These are phyloP conservation scores for Hyalella azteca DNA, from an alignment of 2,888 invertebrate genomes.

Conservation along the genomic window DNA sequence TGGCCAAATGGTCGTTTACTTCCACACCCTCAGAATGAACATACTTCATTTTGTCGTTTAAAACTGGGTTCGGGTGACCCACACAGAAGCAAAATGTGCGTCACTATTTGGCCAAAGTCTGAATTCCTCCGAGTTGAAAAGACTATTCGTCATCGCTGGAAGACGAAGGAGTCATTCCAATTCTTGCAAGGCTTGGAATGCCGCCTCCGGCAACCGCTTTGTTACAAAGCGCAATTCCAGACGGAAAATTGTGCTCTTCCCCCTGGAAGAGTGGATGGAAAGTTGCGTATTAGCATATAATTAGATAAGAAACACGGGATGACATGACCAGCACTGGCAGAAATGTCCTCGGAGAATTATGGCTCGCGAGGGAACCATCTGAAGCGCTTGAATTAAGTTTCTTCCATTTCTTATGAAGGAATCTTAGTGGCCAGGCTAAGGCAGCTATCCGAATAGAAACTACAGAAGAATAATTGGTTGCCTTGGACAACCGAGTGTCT, in stretches of 20 bases:
- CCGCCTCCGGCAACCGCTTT: not conserved
- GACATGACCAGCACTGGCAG: slow-evolving; percentile 31
- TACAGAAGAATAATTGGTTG: not conserved
- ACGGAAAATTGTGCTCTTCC: slow-evolving; percentile 11
- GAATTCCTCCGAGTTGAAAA: too few species aligned
- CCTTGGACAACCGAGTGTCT: too few species aligned
- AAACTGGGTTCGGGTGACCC: too few species aligned
- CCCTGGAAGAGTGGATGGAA: not conserved
- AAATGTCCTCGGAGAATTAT: slow-evolving; percentile 24
- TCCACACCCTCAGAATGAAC: too few species aligned
- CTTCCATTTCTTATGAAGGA: slow-evolving; percentile 7
- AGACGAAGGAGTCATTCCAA: too few species aligned
- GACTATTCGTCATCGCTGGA: too few species aligned
- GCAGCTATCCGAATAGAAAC: not conserved
- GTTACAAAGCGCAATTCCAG: not conserved
- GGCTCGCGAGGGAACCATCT: not conserved
- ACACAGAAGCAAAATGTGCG: too few species aligned
- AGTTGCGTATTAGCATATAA: slow-evolving; percentile 37
- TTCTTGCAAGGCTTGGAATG: not conserved
- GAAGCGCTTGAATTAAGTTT: not conserved
- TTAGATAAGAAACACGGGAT: slow-evolving; percentile 33
- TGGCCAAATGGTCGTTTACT: too few species aligned
- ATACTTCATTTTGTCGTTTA: too few species aligned
- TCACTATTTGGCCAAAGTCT: too few species aligned
- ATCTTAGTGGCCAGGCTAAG: not conserved